A percentile compares a stretch with the other conserved stretches of the same genome.
These are phyloP conservation scores for Pseudocheirus occidentalis DNA, from an alignment of 2,797 vertebrate species.

Conservation along the genomic window DNA sequence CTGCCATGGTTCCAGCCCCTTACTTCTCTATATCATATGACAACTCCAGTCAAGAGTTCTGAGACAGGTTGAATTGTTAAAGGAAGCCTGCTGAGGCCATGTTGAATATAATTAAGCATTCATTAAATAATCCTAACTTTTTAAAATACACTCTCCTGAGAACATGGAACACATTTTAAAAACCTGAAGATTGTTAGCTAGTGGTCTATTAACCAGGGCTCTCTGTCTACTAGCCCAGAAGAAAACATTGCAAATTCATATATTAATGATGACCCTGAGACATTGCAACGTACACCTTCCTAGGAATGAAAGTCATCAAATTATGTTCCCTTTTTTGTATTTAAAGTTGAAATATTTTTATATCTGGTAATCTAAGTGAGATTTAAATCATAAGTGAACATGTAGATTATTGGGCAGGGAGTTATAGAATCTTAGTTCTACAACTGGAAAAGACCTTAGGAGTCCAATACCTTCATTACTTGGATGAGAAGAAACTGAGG, in stretches of 20 bases:
- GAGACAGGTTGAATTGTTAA: neutral
- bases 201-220: neutral
- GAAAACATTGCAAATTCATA: neutral
- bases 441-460: neutral
- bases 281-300: neutral
- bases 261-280: neutral
- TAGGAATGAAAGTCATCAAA: neutral
- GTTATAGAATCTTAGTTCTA: neutral
- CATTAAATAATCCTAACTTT: neutral
- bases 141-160: neutral
- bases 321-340: neutral
- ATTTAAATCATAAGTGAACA: neutral
- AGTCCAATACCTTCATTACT: neutral
- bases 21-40: neutral
- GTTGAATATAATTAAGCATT: neutral
- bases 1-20: neutral
- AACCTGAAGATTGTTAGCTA: neutral
- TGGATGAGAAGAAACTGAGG: neutral
- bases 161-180: neutral
- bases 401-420: neutral
- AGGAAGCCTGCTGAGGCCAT: neutral
- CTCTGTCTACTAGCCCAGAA: neutral
- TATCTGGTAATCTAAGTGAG: neutral
- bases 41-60: neutral
- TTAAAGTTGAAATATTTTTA: neutral